phyloP scores from a whole-genome alignment of 2,797 vertebrate genomes.

The Trematomus bernacchii region DNA sequence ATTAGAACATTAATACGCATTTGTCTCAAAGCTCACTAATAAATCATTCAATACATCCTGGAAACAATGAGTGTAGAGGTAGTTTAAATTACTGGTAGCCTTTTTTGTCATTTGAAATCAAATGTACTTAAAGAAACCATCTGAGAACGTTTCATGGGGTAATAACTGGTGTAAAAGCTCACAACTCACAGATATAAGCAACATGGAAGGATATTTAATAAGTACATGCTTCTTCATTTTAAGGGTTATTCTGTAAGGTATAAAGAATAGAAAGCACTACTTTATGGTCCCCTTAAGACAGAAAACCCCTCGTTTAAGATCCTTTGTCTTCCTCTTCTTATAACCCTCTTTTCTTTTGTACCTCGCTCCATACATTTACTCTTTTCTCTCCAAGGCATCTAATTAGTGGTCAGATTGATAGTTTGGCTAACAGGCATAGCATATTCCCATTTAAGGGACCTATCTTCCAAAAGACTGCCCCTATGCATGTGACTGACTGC shows the following conservation, averaged over 20 bases:
- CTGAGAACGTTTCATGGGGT: not conserved
- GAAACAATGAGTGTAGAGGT: not conserved
- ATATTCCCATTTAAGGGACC: constrained; percentile 4
- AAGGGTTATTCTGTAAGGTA: constrained; percentile 1
- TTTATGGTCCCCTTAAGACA: constrained; percentile 6
- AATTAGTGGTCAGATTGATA: constrained; percentile 51
- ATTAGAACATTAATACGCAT: not conserved
- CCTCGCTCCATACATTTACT: constrained; percentile 30
- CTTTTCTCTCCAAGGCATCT: constrained; percentile 29
- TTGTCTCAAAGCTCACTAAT: not conserved
- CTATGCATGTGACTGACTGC: constrained; percentile 10
- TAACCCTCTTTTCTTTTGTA: constrained; percentile 14
- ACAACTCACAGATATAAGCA: not conserved
- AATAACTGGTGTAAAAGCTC: not conserved
- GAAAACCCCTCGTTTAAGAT: not conserved
- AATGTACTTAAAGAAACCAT: not conserved
- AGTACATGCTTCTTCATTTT: constrained; percentile 13
- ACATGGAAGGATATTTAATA: not conserved
- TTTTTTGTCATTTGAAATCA: too few species aligned
- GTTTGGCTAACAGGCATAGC: constrained; percentile 19
- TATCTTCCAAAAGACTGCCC: constrained; percentile 39
- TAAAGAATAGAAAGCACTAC: not conserved
- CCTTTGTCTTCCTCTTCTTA: constrained; percentile 19
- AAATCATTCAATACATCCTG: not conserved
- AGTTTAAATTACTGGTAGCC: too few species aligned